phyloP scores from a whole-genome alignment of 2,113 vertebrate species.

The Chaenogobius annularis region DNA sequence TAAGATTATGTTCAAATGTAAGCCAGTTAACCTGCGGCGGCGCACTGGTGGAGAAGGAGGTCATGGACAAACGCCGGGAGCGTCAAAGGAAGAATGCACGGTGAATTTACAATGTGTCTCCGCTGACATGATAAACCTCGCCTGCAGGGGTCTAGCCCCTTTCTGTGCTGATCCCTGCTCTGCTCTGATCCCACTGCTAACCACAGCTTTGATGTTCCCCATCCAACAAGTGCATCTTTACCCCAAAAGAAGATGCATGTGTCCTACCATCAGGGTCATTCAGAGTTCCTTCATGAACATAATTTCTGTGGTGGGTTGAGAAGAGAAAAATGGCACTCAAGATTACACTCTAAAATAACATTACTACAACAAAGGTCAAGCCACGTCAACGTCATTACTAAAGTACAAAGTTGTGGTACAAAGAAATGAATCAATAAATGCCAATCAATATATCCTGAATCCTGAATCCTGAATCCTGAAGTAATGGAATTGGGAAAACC shows the following conservation, averaged over 20 bases:
- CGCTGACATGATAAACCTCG: slow-evolving; percentile 27
- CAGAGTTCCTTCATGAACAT: slow-evolving; percentile 27
- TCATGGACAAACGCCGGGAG: slow-evolving; percentile 37
- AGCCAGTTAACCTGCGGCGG: slow-evolving; percentile 55
- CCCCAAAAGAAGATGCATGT: slow-evolving; percentile 45
- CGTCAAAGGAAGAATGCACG: slow-evolving; percentile 21
- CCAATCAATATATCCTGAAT: no score
- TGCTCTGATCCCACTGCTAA: slow-evolving; percentile 13
- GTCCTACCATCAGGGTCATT: slow-evolving; percentile 62
- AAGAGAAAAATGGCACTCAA: neutral
- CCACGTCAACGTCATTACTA: no score
- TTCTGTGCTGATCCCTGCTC: slow-evolving; percentile 22
- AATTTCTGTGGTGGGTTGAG: neutral
- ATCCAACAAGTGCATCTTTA: slow-evolving; percentile 32
- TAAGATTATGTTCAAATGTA: slow-evolving; percentile 57
- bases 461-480: no score
- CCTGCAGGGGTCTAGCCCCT: slow-evolving; percentile 14
- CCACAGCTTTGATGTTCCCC: slow-evolving; percentile 44
- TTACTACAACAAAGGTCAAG: no score
- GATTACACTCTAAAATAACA: no score
- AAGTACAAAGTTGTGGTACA: neutral
- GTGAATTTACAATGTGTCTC: slow-evolving; percentile 36
- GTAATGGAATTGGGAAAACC: no score
- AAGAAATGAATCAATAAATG: no score
- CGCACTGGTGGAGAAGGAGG: slow-evolving; percentile 12